phyloP scores from a whole-genome alignment of 2,113 vertebrate species.

The Prolemur simus region DNA sequence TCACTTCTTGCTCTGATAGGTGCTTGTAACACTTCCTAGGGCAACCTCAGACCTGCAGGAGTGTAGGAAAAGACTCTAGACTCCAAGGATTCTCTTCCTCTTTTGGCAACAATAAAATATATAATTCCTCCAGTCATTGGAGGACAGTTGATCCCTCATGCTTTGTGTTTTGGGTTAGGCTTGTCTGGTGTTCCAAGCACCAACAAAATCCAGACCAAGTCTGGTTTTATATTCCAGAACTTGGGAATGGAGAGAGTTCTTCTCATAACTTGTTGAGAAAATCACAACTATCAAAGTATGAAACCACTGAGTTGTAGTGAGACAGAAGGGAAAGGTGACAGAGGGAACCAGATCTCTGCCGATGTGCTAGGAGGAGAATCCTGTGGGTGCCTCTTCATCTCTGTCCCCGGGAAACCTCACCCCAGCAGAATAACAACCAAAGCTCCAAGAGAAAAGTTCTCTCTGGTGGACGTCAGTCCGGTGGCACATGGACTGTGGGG shows the following conservation, averaged over 20 bases:
- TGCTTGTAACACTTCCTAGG: neutral
- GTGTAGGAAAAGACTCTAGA: too few relatives aligned
- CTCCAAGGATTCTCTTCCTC: neutral
- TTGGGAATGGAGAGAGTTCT: neutral
- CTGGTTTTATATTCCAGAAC: neutral
- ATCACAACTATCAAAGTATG: neutral
- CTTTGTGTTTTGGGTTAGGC: neutral
- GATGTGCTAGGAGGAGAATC: neutral
- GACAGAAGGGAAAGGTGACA: neutral
- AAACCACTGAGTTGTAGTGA: neutral
- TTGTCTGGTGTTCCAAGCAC: neutral
- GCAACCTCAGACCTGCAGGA: neutral
- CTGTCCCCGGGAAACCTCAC: neutral
- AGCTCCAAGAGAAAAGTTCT: neutral
- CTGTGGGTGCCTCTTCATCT: rapidly evolving
- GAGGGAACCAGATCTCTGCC: neutral
- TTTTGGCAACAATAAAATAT: neutral
- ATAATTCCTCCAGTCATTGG: neutral
- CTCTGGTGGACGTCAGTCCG: rapidly evolving
- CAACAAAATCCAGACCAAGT: neutral
- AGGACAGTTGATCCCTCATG: neutral
- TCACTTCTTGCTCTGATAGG: neutral
- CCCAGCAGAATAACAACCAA: too few relatives aligned
- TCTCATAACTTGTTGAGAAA: neutral
- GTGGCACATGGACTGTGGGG: neutral